Base-by-base conservation (phyloP, 2,113 vertebrate genomes). In the Tringa solitaria region DNA sequence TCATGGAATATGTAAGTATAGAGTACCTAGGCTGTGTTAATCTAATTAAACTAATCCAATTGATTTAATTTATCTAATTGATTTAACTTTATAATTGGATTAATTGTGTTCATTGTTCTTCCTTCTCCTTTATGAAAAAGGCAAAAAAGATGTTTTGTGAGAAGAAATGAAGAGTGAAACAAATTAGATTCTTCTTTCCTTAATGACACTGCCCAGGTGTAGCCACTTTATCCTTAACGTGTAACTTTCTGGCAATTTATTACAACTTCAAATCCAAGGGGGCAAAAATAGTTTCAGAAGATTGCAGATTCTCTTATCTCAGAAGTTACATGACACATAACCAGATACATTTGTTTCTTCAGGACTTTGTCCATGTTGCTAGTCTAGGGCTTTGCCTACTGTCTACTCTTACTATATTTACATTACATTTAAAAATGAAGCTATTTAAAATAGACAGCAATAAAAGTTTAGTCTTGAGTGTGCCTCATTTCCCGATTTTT, bases 401-500 rank as follows among this genome's bases (percentile, higher is more conserved):
- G 1, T 16, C 35, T 87, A 26, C 57, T 4, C 14, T 88, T 95
- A 35, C 45, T 95, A 23, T 76, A 79, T 93, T 97, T 91, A 74
- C 10, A 6, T 32, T 95, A 33, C 72, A 86, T 89, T 96, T 97
- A 54, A 93, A 93, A 89, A 81, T 91, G 59, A 92, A 80, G 59
- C 60, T 92, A 60, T 79, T 88, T 18, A 69, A 88, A 94, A 91
- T 60, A 76, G 60, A 90, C 57, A 78, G 23, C 20, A 87, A 57
- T 35, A 81, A 64, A 93, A 88, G 61, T 56, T 54, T 59, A 67
- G 43, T 69, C 32, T 50, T 90, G 35, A 75, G 64, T 54, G 68
- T 89, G 39, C 69, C 60, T 87, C 84, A 79, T 95, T 97, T 96
- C 86, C 89, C 96, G 22, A 69, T 93, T 64, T 65, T 45, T 11